A percentile compares a stretch with the other conserved stretches of the same genome.
These are phyloP conservation scores for Pocillopora verrucosa DNA, from an alignment of 64 coral and sea anemone genomes.

Conservation along the genomic window DNA sequence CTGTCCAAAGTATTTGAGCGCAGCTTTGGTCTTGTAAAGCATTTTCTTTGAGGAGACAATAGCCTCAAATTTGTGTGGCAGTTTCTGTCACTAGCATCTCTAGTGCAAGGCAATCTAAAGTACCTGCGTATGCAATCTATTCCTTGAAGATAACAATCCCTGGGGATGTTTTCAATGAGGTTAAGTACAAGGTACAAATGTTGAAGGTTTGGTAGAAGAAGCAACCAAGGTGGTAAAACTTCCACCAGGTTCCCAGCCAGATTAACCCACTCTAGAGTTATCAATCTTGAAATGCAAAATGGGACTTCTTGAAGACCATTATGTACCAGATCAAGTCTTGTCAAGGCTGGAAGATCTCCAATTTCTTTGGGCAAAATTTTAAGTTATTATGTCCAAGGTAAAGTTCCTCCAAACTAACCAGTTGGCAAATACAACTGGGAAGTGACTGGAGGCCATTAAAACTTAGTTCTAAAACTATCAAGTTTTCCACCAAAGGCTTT, in stretches of 20 bases:
- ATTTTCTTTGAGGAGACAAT: conserved; percentile 37
- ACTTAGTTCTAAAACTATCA: conserved; percentile 70
- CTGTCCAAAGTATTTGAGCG: background rate
- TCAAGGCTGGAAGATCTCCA: conserved; percentile 34
- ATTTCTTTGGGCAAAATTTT: conserved; percentile 61
- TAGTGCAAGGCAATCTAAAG: conserved; percentile 32
- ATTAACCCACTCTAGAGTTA: conserved; percentile 73
- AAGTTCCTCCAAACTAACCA: conserved; percentile 56
- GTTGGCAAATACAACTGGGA: conserved; percentile 52
- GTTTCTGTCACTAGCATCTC: background rate
- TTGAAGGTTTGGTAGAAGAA: conserved; percentile 53
- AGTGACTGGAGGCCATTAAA: conserved; percentile 63
- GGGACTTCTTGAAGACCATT: conserved; percentile 66
- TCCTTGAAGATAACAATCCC: conserved; percentile 52
- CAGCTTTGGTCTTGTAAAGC: background rate
- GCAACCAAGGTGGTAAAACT: conserved; percentile 50
- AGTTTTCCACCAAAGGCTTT: conserved; percentile 47
- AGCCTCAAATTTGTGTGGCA: background rate
- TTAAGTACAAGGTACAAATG: conserved; percentile 66
- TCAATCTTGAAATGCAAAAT: conserved; percentile 26
- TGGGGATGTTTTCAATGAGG: conserved; percentile 80
- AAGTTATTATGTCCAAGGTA: conserved; percentile 66
- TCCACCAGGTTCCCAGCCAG: conserved; percentile 79
- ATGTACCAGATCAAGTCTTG: conserved; percentile 68
- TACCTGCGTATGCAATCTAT: conserved; percentile 50